phyloP scores from a whole-genome alignment of 2,113 vertebrate genomes.

The Galemys pyrenaicus region DNA sequence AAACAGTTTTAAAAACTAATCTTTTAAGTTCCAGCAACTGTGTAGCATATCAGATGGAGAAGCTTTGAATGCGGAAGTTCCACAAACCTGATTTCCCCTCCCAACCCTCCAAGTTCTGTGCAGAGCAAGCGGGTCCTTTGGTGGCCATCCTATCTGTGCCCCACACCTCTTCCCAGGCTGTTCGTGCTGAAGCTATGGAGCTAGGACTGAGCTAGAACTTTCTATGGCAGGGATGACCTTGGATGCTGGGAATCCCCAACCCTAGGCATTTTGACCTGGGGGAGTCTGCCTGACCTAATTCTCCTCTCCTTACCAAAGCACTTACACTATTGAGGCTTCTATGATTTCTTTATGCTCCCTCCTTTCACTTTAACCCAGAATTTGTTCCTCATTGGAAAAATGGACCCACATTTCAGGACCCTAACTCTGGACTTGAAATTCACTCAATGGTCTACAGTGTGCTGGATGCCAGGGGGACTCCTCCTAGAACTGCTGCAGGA shows the following conservation, averaged over 20 bases:
- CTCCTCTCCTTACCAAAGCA: neutral
- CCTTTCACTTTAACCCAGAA: neutral
- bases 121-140: too few species aligned
- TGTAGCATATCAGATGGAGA: neutral
- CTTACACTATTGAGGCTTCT: neutral
- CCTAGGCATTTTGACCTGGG: neutral
- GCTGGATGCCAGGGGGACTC: neutral
- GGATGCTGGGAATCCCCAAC: too few species aligned
- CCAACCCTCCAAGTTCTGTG: too few species aligned
- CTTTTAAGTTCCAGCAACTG: neutral
- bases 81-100: neutral
- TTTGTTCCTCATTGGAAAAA: neutral
- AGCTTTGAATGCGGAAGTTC: neutral
- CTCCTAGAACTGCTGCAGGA: neutral
- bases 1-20: neutral
- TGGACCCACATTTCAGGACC: neutral
- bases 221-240: too few species aligned
- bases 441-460: neutral
- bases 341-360: neutral
- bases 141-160: too few species aligned
- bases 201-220: too few species aligned
- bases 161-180: too few species aligned
- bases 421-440: neutral
- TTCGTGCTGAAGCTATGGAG: too few species aligned
- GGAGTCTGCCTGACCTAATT: neutral